Percentiles rank a stretch among this genome's conserved stretches.
Conservation (phyloP, 2,888 invertebrate genomes). For the Leptopilina myrica region DNA sequence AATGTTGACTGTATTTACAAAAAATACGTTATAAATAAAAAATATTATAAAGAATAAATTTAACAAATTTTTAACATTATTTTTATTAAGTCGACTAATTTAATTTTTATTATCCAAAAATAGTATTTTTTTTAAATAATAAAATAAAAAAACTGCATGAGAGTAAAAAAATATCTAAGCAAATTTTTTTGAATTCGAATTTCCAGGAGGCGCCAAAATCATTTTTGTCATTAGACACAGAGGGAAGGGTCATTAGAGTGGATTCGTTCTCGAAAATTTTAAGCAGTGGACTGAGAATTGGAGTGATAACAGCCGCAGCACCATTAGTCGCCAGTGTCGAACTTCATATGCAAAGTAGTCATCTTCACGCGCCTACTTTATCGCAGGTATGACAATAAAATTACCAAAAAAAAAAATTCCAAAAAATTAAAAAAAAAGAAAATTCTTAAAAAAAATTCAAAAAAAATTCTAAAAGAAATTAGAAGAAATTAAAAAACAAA, state of each 20-base stretch:
- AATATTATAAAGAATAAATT: too few species aligned
- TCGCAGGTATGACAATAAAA: slow-evolving; percentile 79
- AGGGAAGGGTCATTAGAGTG: slow-evolving; percentile 86
- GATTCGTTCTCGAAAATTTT: slow-evolving; percentile 89
- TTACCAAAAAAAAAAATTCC: neutral
- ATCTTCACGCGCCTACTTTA: slow-evolving; percentile 81
- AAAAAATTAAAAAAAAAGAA: too few species aligned
- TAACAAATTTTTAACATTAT: too few species aligned
- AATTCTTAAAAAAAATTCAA: too few species aligned
- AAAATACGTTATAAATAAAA: too few species aligned
- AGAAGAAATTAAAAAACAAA: too few species aligned
- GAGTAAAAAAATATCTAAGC: too few species aligned
- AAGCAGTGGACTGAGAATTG: slow-evolving; percentile 85
- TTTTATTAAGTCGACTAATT: too few species aligned
- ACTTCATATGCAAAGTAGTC: slow-evolving; percentile 84
- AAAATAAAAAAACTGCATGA: too few species aligned
- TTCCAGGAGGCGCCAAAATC: slow-evolving; percentile 80
- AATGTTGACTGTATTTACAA: too few species aligned
- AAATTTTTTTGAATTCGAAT: neutral
- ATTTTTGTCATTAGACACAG: slow-evolving; percentile 85
- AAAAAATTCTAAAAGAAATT: too few species aligned
- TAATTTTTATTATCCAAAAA: too few species aligned
- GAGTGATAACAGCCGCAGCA: slow-evolving; percentile 85
- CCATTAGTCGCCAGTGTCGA: slow-evolving; percentile 82
- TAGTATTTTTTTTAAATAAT: neutral